A percentile compares a stretch with the other conserved stretches of the same genome.
phyloP scores from a whole-genome alignment of 2,113 vertebrate genomes.

The Struthio camelus region DNA sequence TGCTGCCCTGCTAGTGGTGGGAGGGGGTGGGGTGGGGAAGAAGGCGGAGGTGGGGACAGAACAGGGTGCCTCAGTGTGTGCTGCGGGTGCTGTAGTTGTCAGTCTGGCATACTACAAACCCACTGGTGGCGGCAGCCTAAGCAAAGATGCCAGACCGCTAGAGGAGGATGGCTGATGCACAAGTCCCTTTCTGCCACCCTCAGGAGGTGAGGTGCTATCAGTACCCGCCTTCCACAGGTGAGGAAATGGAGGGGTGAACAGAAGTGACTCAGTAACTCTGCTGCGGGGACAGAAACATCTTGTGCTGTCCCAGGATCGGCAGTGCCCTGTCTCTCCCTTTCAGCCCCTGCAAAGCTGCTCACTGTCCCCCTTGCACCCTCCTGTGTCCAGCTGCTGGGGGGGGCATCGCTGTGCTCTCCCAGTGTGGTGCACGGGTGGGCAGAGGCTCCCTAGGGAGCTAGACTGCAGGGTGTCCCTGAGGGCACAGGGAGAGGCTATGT shows the following conservation, averaged over 20 bases:
- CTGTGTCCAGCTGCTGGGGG: background rate
- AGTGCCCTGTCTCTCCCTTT: background rate
- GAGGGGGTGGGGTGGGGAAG: background rate
- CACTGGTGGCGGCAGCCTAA: background rate
- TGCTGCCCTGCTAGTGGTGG: background rate
- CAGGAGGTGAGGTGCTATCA: background rate
- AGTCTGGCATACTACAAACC: background rate
- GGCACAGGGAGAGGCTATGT: background rate
- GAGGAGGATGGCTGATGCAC: background rate
- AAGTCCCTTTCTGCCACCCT: background rate
- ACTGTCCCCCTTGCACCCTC: fast-evolving
- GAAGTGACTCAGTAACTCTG: background rate
- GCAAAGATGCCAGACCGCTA: background rate
- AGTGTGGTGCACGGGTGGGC: background rate
- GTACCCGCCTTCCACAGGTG: background rate
- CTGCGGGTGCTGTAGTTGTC: background rate
- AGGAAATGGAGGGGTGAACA: background rate
- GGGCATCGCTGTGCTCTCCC: background rate
- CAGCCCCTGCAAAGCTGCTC: background rate
- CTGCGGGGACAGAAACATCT: background rate
- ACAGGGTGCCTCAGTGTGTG: fast-evolving
- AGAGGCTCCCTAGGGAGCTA: background rate
- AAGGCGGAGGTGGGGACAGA: background rate
- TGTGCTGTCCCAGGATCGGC: background rate
- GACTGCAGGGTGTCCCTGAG: background rate